A percentile compares a stretch with the other conserved stretches of the same genome.
Conservation (phyloP, 2,888 invertebrate genomes). For the Eudasyphora cyanicolor region DNA sequence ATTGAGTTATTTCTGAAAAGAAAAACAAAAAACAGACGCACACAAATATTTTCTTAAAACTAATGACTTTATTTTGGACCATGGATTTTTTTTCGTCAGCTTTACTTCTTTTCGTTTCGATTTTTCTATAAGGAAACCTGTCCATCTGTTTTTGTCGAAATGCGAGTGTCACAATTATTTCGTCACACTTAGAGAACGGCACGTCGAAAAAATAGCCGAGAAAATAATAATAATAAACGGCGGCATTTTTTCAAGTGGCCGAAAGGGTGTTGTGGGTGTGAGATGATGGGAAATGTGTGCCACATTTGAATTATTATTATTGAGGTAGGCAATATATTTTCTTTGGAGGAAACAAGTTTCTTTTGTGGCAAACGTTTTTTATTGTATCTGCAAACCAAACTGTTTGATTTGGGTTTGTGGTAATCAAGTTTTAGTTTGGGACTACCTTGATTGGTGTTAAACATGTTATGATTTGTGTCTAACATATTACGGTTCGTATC, state of each 20-base stretch:
- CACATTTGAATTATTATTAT: too few species aligned
- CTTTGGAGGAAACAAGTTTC: too few species aligned
- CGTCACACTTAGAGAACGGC: slow-evolving; percentile 35
- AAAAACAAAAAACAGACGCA: neutral
- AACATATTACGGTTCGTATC: too few species aligned
- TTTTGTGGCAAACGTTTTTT: too few species aligned
- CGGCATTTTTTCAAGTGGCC: neutral
- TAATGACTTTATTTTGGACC: slow-evolving; percentile 22
- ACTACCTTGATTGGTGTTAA: too few species aligned
- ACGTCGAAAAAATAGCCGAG: slow-evolving; percentile 2
- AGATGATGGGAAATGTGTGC: neutral
- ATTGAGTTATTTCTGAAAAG: slow-evolving; percentile 7
- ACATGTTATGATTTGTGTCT: too few species aligned
- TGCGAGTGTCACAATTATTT: slow-evolving; percentile 38
- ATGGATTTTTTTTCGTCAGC: neutral
- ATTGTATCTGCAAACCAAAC: too few species aligned
- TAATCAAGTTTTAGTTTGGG: too few species aligned
- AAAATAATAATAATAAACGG: slow-evolving; percentile 2
- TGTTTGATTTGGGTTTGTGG: too few species aligned
- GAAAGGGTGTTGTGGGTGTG: neutral
- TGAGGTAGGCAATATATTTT: too few species aligned
- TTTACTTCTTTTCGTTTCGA: neutral
- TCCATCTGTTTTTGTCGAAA: slow-evolving; percentile 34
- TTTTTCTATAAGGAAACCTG: slow-evolving; percentile 21
- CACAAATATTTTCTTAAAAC: neutral